Evolutionary conservation across 1,140 invertebrate species (phyloP).

Genomic region (Aphaenogaster rudis): DNA sequence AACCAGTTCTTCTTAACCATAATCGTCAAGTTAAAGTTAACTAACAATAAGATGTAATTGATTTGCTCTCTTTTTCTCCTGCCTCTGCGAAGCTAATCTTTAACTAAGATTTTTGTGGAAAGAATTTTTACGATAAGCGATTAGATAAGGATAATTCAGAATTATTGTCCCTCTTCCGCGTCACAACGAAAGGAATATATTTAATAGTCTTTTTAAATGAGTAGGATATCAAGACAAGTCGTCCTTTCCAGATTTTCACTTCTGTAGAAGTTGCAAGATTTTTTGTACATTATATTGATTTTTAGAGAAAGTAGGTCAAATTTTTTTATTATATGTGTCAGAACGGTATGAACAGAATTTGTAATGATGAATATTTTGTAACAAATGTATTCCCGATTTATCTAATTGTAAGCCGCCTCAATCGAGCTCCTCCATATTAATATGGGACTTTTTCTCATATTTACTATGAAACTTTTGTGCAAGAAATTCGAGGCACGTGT

Average conservation of each 20-base stretch:
- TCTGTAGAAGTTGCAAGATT: not conserved
- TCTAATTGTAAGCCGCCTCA: not conserved
- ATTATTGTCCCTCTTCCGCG: not conserved
- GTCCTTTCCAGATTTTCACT: not conserved
- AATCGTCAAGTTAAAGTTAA: not conserved
- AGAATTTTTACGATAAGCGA: not conserved
- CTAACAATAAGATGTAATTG: not conserved
- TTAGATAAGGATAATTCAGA: not conserved
- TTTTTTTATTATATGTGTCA: not conserved
- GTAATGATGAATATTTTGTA: not conserved
- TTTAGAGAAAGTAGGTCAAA: not conserved
- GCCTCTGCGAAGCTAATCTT: not conserved
- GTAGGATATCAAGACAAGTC: not conserved
- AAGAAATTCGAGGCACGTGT: constrained; percentile 57
- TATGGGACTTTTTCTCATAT: not conserved
- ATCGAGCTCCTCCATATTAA: constrained; percentile 32
- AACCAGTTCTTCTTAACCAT: not conserved
- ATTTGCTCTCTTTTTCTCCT: not conserved
- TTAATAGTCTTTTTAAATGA: not conserved
- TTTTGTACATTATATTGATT: constrained; percentile 1
- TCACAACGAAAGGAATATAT: not conserved
- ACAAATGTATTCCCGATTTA: not conserved
- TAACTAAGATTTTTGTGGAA: not conserved
- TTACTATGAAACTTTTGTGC: constrained; percentile 65
- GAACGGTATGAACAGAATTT: not conserved